A percentile compares a stretch with the other conserved stretches of the same genome.
Conservation (phyloP, 2,113 vertebrate species). For the Bostrychus sinensis region DNA sequence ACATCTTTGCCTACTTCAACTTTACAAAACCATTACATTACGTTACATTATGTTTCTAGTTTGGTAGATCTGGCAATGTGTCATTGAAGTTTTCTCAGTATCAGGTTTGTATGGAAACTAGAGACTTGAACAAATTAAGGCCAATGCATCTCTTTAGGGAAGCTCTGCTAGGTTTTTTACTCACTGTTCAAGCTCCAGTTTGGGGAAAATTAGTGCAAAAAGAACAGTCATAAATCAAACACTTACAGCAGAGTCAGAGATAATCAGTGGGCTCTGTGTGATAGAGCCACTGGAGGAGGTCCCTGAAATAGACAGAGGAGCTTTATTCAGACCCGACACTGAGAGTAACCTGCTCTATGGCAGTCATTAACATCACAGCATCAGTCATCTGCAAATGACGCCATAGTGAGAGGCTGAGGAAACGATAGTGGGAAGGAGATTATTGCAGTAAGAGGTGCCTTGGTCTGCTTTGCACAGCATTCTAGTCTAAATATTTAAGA, state of each 20-base stretch:
- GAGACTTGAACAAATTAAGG: conserved; percentile 5
- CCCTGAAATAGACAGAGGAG: conserved; percentile 17
- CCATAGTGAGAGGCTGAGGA: background rate
- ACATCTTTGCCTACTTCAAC: too few relatives aligned
- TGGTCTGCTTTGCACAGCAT: background rate
- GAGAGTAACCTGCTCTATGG: conserved; percentile 9
- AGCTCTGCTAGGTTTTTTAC: too few relatives aligned
- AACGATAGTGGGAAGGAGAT: background rate
- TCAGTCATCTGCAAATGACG: background rate
- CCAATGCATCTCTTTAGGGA: background rate
- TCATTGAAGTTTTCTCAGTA: background rate
- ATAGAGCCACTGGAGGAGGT: conserved; percentile 1
- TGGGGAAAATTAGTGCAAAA: conserved; percentile 2
- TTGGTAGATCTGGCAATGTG: background rate
- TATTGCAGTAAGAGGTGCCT: background rate
- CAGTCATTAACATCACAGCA: conserved; percentile 19
- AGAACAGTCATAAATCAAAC: conserved; percentile 32
- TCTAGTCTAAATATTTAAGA: too few relatives aligned
- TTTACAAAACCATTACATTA: too few relatives aligned
- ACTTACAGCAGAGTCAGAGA: background rate
- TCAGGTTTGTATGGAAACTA: background rate
- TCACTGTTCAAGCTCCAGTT: background rate
- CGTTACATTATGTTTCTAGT: background rate
- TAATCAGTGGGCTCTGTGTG: conserved; percentile 20
- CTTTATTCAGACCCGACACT: conserved; percentile 12